phyloP scores from a whole-genome alignment of 2,888 invertebrate genomes.

The Pilophorus perplexus region DNA sequence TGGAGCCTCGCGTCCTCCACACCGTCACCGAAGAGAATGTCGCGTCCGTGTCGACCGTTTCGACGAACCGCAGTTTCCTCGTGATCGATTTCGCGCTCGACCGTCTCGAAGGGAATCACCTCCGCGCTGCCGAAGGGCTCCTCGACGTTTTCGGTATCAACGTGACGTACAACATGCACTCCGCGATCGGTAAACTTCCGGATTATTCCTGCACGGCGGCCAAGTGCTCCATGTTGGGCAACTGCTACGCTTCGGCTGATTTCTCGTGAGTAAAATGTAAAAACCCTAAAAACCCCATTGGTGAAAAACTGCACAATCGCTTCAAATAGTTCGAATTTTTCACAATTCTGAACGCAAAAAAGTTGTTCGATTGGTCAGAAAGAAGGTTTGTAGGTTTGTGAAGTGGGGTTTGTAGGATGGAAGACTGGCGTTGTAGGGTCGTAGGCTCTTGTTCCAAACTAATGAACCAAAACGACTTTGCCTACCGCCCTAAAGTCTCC shows the following conservation, averaged over 20 bases:
- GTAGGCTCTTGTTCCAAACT: too few species aligned
- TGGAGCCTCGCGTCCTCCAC: conserved; percentile 43
- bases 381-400: too few species aligned
- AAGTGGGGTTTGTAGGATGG: too few species aligned
- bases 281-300: too few species aligned
- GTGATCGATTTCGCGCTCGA: conserved; percentile 74
- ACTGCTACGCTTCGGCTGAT: conserved; percentile 72
- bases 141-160: conserved; percentile 89
- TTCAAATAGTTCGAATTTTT: too few species aligned
- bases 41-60: conserved; percentile 58
- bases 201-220: conserved; percentile 65
- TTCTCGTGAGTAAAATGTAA: conserved; percentile 75
- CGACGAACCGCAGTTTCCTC: conserved; percentile 69
- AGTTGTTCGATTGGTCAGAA: too few species aligned
- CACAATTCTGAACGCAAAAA: background rate
- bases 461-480: too few species aligned
- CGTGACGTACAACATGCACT: conserved; percentile 65
- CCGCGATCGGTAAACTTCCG: conserved; percentile 39
- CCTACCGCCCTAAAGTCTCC: too few species aligned
- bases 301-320: too few species aligned
- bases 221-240: conserved; percentile 81
- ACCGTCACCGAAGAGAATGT: conserved; percentile 68
- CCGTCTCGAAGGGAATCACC: conserved; percentile 74
- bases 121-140: conserved; percentile 75
- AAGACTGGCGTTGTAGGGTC: too few species aligned